Evolutionary conservation across 2,888 invertebrate genomes (phyloP).

Genomic region (Dryomyza anilis): DNA sequence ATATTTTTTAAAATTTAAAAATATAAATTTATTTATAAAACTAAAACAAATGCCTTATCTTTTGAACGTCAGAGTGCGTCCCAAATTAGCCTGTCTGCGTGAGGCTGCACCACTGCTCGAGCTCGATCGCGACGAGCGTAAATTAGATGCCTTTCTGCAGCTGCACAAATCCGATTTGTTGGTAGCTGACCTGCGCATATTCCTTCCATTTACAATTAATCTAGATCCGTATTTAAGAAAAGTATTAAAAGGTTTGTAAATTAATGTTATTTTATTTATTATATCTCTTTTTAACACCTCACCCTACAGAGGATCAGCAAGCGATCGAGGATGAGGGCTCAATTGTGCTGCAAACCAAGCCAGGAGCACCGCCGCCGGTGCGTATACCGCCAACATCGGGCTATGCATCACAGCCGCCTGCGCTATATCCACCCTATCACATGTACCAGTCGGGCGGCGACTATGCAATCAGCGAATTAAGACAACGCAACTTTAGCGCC

Average conservation of each 20-base stretch:
- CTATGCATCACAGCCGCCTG: slow-evolving; percentile 54
- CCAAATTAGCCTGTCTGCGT: slow-evolving; percentile 79
- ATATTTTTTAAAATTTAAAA: not conserved
- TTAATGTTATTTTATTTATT: not conserved
- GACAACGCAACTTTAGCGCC: slow-evolving; percentile 51
- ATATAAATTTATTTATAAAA: not conserved
- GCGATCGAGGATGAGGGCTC: slow-evolving; percentile 67
- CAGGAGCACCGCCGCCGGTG: slow-evolving; percentile 49
- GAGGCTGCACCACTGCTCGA: slow-evolving; percentile 89
- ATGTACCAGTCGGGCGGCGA: slow-evolving; percentile 50
- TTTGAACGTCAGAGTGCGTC: slow-evolving; percentile 82
- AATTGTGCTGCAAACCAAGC: slow-evolving; percentile 54
- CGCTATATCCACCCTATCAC: slow-evolving; percentile 53
- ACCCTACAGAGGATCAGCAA: slow-evolving; percentile 70
- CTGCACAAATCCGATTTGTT: slow-evolving; percentile 85
- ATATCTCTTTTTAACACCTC: not conserved
- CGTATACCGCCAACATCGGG: slow-evolving; percentile 49
- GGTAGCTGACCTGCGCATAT: slow-evolving; percentile 89
- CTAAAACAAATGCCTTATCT: too few relatives aligned
- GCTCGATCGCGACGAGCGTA: slow-evolving; percentile 92
- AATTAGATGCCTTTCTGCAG: slow-evolving; percentile 90
- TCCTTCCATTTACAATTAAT: slow-evolving; percentile 97
- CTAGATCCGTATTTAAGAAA: slow-evolving; percentile 97
- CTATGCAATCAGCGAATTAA: slow-evolving; percentile 47
- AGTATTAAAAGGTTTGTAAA: slow-evolving; percentile 83